phyloP scores from a whole-genome alignment of 2,113 vertebrate genomes.

The Butastur rufipennis region DNA sequence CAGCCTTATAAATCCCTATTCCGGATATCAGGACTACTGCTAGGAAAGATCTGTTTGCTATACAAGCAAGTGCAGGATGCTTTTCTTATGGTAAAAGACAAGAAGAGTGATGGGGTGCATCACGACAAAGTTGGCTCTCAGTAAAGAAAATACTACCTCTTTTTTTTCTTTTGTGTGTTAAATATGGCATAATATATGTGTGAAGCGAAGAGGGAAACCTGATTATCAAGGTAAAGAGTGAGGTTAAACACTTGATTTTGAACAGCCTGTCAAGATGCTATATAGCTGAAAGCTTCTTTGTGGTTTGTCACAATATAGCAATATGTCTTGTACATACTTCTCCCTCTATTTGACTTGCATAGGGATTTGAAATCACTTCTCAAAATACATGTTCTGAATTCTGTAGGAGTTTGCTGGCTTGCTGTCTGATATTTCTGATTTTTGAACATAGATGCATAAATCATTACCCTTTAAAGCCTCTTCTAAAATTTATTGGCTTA shows the following conservation, averaged over 20 bases:
- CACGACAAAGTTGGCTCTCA: neutral
- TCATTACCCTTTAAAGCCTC: neutral
- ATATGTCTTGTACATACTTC: neutral
- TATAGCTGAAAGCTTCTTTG: conserved; percentile 22
- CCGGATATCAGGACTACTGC: neutral
- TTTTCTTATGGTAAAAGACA: neutral
- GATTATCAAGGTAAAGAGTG: conserved; percentile 11
- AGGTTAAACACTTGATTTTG: conserved; percentile 27
- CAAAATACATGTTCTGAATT: conserved; percentile 8
- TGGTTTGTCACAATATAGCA: conserved; percentile 30
- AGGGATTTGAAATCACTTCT: conserved; percentile 13
- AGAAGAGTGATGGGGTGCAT: neutral
- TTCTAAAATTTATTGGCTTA: conserved; percentile 41
- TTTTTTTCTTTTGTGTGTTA: neutral
- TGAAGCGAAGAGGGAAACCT: neutral
- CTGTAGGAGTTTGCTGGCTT: neutral
- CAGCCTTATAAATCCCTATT: neutral
- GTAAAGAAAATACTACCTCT: neutral
- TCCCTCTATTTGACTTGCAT: neutral
- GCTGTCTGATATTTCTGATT: neutral
- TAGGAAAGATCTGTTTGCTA: neutral
- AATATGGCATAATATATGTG: neutral
- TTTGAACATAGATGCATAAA: conserved; percentile 11
- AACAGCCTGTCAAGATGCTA: neutral
- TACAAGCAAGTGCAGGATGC: neutral